phyloP scores from a whole-genome alignment of 2,888 invertebrate genomes.

The Elaeidobius kamerunicus region DNA sequence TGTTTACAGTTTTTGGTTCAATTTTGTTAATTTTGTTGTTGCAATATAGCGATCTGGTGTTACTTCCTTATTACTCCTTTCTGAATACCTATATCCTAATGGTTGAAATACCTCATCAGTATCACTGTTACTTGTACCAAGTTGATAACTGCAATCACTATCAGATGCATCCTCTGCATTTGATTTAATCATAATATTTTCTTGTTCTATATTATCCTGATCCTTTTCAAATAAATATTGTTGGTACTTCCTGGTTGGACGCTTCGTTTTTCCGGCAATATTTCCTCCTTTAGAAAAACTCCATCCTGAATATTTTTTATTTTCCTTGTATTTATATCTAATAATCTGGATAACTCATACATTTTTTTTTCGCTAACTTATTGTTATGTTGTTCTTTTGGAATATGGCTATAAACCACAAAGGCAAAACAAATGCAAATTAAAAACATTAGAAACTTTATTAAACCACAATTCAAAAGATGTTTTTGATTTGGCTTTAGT shows the following conservation, averaged over 20 bases:
- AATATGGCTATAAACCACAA: background rate
- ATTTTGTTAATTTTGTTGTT: background rate
- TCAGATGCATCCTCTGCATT: background rate
- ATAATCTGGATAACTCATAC: background rate
- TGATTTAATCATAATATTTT: background rate
- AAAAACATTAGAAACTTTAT: slow-evolving; percentile 2
- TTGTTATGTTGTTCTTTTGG: background rate
- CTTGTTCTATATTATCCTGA: background rate
- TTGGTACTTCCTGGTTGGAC: too few species aligned
- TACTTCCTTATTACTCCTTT: slow-evolving; percentile 2
- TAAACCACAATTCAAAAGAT: slow-evolving; percentile 4
- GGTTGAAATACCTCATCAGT: background rate
- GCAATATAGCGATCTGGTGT: slow-evolving; percentile 1
- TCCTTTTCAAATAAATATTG: too few species aligned
- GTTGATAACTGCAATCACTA: background rate
- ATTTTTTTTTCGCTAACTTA: background rate
- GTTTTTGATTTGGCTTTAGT: too few species aligned
- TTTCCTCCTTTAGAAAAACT: too few species aligned
- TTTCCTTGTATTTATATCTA: background rate
- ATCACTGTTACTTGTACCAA: slow-evolving; percentile 1
- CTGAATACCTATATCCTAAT: slow-evolving; percentile 1
- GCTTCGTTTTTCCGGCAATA: too few species aligned
- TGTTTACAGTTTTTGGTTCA: background rate
- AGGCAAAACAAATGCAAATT: slow-evolving; percentile 5
- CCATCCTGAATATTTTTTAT: too few species aligned